These are phyloP conservation scores for Zaprionus capensis DNA, from an alignment of 1,140 invertebrate species.

Conservation along the genomic window DNA sequence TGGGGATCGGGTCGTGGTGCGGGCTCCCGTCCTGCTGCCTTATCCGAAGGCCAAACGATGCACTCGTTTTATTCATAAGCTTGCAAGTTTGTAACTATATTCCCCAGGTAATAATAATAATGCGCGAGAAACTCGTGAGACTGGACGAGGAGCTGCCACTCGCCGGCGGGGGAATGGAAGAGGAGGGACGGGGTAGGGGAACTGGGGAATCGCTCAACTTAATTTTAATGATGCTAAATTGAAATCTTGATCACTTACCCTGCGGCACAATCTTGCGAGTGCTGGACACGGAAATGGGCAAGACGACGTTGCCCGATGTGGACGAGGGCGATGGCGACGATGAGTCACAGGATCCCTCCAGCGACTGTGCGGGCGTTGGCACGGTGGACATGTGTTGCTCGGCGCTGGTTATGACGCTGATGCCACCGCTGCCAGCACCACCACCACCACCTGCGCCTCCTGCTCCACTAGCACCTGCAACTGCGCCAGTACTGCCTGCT, in stretches of 20 bases:
- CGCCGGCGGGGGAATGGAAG: neutral
- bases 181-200: neutral
- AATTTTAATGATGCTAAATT: constrained; percentile 14
- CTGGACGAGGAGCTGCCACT: neutral
- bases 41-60: constrained; percentile 2
- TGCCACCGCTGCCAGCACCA: constrained; percentile 52
- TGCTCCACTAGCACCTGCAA: constrained; percentile 38
- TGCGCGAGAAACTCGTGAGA: constrained; percentile 3
- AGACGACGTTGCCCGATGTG: constrained; percentile 74
- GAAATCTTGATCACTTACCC: constrained; percentile 62
- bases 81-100: constrained; percentile 12
- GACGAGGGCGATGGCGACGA: constrained; percentile 83
- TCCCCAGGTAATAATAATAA: constrained; percentile 6
- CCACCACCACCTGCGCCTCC: constrained; percentile 61
- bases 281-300: constrained; percentile 79
- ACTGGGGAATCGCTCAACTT: constrained; percentile 6
- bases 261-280: constrained; percentile 81
- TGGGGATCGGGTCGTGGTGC: neutral
- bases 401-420: constrained; percentile 67
- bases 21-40: neutral
- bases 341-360: constrained; percentile 83
- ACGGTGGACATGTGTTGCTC: constrained; percentile 79
- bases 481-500: constrained; percentile 75
- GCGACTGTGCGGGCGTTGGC: constrained; percentile 78
- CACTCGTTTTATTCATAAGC: constrained; percentile 10